Conservation (phyloP, 2,113 vertebrate species). For the Ranitomeya imitator region DNA sequence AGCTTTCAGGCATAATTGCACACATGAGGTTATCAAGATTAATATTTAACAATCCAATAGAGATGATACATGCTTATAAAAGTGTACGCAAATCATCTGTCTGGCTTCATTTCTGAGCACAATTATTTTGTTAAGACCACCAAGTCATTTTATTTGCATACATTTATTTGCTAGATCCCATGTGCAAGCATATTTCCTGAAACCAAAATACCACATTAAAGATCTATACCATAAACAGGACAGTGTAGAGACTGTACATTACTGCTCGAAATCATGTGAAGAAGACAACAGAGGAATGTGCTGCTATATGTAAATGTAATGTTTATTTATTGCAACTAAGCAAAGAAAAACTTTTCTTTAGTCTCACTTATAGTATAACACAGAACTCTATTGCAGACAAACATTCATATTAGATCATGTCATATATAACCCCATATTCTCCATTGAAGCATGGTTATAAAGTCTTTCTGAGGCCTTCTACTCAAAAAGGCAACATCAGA, state of each 20-base stretch:
- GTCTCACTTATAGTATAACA: too few relatives aligned
- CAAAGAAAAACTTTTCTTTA: background rate
- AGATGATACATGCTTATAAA: constrained; percentile 56
- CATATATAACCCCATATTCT: too few relatives aligned
- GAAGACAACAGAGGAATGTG: constrained; percentile 56
- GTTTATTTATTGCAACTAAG: background rate
- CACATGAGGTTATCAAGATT: constrained; percentile 62
- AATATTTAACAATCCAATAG: constrained; percentile 59
- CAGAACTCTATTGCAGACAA: too few relatives aligned
- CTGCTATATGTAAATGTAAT: constrained; percentile 55
- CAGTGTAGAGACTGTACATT: constrained; percentile 69
- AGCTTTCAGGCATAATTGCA: constrained; percentile 54
- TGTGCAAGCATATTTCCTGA: constrained; percentile 47
- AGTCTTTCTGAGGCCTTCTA: too few relatives aligned
- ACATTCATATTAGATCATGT: too few relatives aligned
- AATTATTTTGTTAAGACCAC: constrained; percentile 57
- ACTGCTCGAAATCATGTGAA: constrained; percentile 67
- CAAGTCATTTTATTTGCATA: constrained; percentile 47
- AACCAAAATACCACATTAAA: constrained; percentile 67
- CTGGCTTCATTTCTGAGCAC: constrained; percentile 50
- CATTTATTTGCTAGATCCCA: constrained; percentile 41
- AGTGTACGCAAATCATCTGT: constrained; percentile 52
- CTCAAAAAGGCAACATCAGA: too few relatives aligned
- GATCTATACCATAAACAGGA: constrained; percentile 65
- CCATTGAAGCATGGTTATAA: too few relatives aligned